phyloP scores from a whole-genome alignment of 2,888 invertebrate species.

The Stenotaenia linearis region DNA sequence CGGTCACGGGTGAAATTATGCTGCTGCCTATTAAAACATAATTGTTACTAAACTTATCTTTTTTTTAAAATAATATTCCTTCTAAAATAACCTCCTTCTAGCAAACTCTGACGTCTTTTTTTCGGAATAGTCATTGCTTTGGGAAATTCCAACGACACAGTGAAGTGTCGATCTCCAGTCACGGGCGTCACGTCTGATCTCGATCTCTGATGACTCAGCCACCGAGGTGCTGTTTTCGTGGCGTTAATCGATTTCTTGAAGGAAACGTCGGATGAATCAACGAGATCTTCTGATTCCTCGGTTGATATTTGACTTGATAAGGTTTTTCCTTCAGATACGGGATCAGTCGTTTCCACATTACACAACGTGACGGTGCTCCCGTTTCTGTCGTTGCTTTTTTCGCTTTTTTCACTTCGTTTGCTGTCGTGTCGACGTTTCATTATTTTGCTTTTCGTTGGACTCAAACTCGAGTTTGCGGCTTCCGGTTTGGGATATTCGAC shows the following conservation, averaged over 20 bases:
- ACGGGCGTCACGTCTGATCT: not conserved
- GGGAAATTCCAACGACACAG: not conserved
- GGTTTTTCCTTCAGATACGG: not conserved
- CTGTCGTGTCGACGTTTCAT: not conserved
- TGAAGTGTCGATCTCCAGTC: not conserved
- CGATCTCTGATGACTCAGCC: slow-evolving; percentile 7
- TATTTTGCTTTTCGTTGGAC: not conserved
- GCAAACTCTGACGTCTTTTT: slow-evolving; percentile 12
- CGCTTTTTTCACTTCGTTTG: not conserved
- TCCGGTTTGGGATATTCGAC: not conserved
- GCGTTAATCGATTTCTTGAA: not conserved
- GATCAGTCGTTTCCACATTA: not conserved
- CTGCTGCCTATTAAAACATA: slow-evolving; percentile 33
- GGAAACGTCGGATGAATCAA: not conserved
- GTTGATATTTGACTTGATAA: not conserved
- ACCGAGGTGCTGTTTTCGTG: not conserved
- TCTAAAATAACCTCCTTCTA: slow-evolving; percentile 34
- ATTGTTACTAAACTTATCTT: too few relatives aligned
- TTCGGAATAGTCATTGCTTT: not conserved
- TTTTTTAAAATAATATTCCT: too few relatives aligned
- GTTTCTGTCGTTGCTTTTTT: not conserved
- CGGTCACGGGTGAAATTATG: slow-evolving; percentile 32
- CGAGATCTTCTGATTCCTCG: not conserved
- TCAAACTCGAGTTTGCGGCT: not conserved
- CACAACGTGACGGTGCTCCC: not conserved